phyloP scores from a whole-genome alignment of 2,113 vertebrate genomes.

The Apodemus sylvaticus region DNA sequence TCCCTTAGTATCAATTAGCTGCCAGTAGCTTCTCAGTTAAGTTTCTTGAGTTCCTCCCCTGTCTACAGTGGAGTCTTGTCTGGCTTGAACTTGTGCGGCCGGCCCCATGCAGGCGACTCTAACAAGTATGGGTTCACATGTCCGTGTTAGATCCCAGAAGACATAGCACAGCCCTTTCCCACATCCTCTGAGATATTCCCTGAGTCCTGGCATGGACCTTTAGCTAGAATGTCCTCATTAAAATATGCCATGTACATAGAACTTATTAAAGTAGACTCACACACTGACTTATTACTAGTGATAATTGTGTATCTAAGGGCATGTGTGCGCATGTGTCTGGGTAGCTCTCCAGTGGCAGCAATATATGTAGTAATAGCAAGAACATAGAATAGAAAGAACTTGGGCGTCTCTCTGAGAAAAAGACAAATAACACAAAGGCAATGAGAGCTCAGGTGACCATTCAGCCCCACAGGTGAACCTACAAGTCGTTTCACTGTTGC shows the following conservation, averaged over 20 bases:
- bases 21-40: not conserved
- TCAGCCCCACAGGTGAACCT: not conserved
- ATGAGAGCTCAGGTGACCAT: not conserved
- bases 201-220: not conserved
- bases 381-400: not conserved
- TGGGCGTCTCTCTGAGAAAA: not conserved
- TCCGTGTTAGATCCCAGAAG: no score
- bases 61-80: not conserved
- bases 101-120: not conserved
- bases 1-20: not conserved
- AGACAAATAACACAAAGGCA: not conserved
- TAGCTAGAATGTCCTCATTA: not conserved
- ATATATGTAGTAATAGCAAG: not conserved
- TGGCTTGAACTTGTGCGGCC: not conserved
- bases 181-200: not conserved
- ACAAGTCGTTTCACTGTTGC: not conserved
- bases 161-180: no score
- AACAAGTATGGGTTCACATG: not conserved
- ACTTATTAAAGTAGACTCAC: constrained; percentile 29
- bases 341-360: constrained; percentile 36
- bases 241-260: not conserved
- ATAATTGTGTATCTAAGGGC: not conserved
- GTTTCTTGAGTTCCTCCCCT: not conserved
- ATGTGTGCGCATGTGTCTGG: no score
- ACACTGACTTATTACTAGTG: not conserved